Evolutionary conservation across 2,113 vertebrate species (phyloP).

Genomic region (Hippocampus guttulatus): DNA sequence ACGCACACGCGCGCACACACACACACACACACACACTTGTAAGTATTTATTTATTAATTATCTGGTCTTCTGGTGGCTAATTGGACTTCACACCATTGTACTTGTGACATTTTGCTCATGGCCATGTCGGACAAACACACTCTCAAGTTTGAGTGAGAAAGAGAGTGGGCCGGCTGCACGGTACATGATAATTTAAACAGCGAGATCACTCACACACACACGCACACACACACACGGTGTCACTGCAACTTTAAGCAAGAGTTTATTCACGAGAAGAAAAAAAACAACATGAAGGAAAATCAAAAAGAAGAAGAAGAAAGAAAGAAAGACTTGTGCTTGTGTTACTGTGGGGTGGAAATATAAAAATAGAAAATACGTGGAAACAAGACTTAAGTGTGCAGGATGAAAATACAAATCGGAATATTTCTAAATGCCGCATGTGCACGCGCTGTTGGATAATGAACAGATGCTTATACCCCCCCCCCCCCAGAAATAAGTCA

Average conservation of each 20-base stretch:
- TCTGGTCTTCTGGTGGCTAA: slow-evolving; percentile 45
- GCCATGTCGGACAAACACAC: slow-evolving; percentile 71
- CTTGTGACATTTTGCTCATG: slow-evolving; percentile 75
- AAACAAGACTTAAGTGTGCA: not conserved
- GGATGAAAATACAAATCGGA: not conserved
- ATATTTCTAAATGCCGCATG: not conserved
- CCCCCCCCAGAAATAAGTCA: no score
- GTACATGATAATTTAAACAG: slow-evolving; percentile 74
- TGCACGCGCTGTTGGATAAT: slow-evolving; percentile 69
- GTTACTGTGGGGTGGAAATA: not conserved
- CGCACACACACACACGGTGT: slow-evolving; percentile 49
- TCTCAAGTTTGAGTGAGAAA: slow-evolving; percentile 72
- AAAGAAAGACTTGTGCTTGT: not conserved
- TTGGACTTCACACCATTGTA: slow-evolving; percentile 69
- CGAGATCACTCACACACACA: slow-evolving; percentile 52
- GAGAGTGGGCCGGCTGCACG: slow-evolving; percentile 64
- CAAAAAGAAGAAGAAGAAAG: not conserved
- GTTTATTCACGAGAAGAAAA: not conserved
- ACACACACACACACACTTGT: not conserved
- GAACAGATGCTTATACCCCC: slow-evolving; percentile 69
- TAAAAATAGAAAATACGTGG: not conserved
- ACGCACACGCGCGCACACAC: no score
- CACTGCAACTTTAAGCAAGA: slow-evolving; percentile 51
- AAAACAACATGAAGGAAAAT: not conserved
- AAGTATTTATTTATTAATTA: not conserved